Conservation (phyloP, 2,888 invertebrate species). For the Baccha elongata region DNA sequence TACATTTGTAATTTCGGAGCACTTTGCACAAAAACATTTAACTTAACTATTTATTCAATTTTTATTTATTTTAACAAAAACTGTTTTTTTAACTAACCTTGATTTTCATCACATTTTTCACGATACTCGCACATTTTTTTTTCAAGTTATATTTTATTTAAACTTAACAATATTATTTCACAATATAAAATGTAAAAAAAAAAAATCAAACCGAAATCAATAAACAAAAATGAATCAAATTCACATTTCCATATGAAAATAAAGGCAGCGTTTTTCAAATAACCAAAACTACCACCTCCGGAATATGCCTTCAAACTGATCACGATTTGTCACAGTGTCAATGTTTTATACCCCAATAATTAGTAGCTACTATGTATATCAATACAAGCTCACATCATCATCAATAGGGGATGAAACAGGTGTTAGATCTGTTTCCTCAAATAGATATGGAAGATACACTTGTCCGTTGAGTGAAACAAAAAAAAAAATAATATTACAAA, state of each 20-base stretch:
- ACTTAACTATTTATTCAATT: too few species aligned
- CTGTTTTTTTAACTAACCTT: slow-evolving; percentile 49
- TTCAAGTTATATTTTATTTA: too few species aligned
- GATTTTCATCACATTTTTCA: slow-evolving; percentile 21
- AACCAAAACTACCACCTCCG: slow-evolving; percentile 42
- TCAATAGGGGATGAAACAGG: slow-evolving; percentile 51
- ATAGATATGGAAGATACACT: background rate
- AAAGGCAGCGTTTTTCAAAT: slow-evolving; percentile 7
- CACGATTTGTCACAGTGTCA: slow-evolving; percentile 49
- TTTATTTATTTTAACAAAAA: too few species aligned
- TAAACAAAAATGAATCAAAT: slow-evolving; percentile 7
- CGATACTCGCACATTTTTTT: slow-evolving; percentile 53
- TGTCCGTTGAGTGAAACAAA: background rate
- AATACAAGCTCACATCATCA: slow-evolving; percentile 26
- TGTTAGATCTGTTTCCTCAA: slow-evolving; percentile 33
- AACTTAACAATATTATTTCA: background rate
- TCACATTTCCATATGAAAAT: slow-evolving; percentile 33
- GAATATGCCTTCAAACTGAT: slow-evolving; percentile 65
- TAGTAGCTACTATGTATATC: slow-evolving; percentile 20
- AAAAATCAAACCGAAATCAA: background rate
- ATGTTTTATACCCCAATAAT: slow-evolving; percentile 58
- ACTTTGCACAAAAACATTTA: too few species aligned
- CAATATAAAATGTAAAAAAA: background rate
- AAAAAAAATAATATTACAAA: background rate
- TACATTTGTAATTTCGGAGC: too few species aligned